These are phyloP conservation scores for Piscicola geometra DNA, from an alignment of 2,888 invertebrate species.

Conservation along the genomic window DNA sequence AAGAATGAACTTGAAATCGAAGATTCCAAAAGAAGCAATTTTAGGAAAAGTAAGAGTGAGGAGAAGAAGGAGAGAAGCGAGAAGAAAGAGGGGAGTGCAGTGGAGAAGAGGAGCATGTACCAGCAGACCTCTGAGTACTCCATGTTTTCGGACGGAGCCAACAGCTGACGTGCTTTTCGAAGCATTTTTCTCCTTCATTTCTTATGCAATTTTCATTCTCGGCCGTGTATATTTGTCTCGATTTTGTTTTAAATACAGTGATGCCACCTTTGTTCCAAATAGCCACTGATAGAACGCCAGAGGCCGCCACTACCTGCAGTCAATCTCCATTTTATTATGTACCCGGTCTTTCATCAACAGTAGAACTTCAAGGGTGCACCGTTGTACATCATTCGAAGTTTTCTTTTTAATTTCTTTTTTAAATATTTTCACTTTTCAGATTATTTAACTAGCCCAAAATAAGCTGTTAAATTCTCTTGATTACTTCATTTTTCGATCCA, in stretches of 20 bases:
- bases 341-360: slow-evolving; percentile 12
- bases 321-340: not conserved
- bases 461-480: slow-evolving; percentile 7
- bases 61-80: not conserved
- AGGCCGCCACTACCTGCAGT: not conserved
- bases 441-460: slow-evolving; percentile 14
- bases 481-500: not conserved
- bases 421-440: slow-evolving; percentile 16
- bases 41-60: slow-evolving; percentile 3
- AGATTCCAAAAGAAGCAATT: not conserved
- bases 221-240: slow-evolving; percentile 13
- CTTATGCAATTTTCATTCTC: slow-evolving; percentile 10
- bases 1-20: not conserved
- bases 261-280: not conserved
- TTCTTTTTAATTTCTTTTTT: slow-evolving; percentile 8
- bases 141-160: not conserved
- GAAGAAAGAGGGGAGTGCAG: not conserved
- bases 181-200: slow-evolving; percentile 9
- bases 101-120: not conserved
- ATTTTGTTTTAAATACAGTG: not conserved
- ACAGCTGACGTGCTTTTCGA: slow-evolving; percentile 9
- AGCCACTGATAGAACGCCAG: slow-evolving; percentile 3
- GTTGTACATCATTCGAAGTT: slow-evolving; percentile 3
- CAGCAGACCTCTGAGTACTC: slow-evolving; percentile 14
- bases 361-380: slow-evolving; percentile 7